These are phyloP conservation scores for Zhengitettix transpicula DNA, from an alignment of 2,888 invertebrate genomes.

Conservation along the genomic window DNA sequence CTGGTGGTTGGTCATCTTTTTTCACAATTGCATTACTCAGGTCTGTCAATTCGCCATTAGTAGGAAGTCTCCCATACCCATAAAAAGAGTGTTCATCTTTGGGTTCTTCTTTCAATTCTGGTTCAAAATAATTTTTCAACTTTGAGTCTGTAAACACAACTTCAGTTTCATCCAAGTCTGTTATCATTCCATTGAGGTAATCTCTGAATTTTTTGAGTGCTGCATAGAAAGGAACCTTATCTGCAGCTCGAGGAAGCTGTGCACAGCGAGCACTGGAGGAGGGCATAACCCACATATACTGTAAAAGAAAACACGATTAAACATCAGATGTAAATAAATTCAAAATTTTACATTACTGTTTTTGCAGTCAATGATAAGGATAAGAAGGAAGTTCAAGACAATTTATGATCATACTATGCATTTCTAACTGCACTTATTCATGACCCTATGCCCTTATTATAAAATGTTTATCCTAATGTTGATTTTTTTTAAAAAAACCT, in stretches of 20 bases:
- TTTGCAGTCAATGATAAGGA: no score
- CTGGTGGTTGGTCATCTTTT: conserved; percentile 31
- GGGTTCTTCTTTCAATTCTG: conserved; percentile 29
- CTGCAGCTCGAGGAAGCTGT: conserved; percentile 89
- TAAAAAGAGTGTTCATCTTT: conserved; percentile 18
- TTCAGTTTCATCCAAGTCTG: conserved; percentile 73
- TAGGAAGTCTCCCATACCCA: conserved; percentile 14
- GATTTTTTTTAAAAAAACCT: no score
- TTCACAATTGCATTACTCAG: conserved; percentile 32
- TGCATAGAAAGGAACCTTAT: conserved; percentile 95
- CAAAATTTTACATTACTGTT: no score
- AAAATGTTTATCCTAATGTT: no score
- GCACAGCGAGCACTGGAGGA: conserved; percentile 95
- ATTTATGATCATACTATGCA: no score
- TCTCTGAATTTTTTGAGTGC: conserved; percentile 91
- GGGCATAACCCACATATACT: conserved; percentile 99
- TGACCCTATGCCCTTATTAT: no score
- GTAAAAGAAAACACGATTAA: conserved; percentile 20
- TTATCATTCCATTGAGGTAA: conserved; percentile 72
- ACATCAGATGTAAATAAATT: no score
- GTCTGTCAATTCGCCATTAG: conserved; percentile 24
- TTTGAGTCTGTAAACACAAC: conserved; percentile 66
- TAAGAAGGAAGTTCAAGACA: no score
- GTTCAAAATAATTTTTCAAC: conserved; percentile 43
- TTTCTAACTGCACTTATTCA: no score